Evolutionary conservation across 1,140 invertebrate genomes (phyloP).

Genomic region (Maniola jurtina): DNA sequence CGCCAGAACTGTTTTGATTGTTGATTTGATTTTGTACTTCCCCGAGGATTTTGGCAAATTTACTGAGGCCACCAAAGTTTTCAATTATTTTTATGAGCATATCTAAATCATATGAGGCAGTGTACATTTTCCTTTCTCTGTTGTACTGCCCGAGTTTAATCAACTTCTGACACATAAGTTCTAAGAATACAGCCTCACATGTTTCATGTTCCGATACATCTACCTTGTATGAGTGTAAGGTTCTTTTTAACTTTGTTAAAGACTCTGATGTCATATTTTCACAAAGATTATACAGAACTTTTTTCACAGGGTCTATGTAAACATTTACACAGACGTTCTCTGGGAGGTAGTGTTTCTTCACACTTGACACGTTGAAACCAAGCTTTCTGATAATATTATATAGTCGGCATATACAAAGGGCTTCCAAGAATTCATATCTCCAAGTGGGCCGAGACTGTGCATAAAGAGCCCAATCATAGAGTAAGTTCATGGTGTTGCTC

Average conservation of each 20-base stretch:
- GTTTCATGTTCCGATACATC: constrained; percentile 53
- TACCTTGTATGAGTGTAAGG: constrained; percentile 51
- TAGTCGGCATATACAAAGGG: constrained; percentile 57
- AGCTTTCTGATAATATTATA: constrained; percentile 59
- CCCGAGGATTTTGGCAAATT: constrained; percentile 44
- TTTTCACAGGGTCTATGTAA: constrained; percentile 64
- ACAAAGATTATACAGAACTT: constrained; percentile 59
- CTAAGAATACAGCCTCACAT: constrained; percentile 62
- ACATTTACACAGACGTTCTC: constrained; percentile 42
- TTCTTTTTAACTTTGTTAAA: constrained; percentile 54
- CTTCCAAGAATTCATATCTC: constrained; percentile 67
- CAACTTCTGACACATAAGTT: constrained; percentile 63
- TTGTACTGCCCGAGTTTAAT: constrained; percentile 46
- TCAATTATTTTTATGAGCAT: constrained; percentile 55
- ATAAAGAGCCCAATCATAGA: constrained; percentile 61
- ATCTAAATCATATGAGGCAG: constrained; percentile 41
- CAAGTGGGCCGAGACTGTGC: constrained; percentile 52
- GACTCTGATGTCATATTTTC: constrained; percentile 54
- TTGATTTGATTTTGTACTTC: constrained; percentile 46
- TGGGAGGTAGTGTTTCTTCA: constrained; percentile 52
- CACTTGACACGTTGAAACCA: constrained; percentile 49
- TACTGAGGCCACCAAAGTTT: constrained; percentile 43
- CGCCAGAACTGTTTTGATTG: constrained; percentile 19
- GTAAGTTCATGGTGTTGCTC: constrained; percentile 50
- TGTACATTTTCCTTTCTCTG: constrained; percentile 31